Evolutionary conservation across 2,797 vertebrate species (phyloP).

Genomic region (Scolopax bukidnonensis): DNA sequence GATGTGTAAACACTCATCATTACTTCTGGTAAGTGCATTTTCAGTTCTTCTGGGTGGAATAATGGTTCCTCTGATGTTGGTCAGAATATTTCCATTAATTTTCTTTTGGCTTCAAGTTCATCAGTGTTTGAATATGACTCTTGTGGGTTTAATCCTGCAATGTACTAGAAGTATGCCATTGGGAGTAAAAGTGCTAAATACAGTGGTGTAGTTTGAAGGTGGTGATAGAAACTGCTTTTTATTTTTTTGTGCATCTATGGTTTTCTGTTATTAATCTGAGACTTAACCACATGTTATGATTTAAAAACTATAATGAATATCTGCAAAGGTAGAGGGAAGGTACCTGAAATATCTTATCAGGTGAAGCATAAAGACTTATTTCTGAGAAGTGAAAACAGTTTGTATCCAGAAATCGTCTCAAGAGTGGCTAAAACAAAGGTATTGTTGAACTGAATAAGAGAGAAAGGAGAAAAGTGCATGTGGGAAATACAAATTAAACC

Average conservation of each 20-base stretch:
- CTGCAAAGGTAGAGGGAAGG: background rate
- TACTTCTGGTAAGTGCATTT: background rate
- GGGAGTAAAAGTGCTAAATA: background rate
- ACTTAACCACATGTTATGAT: background rate
- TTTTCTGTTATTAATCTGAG: background rate
- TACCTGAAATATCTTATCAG: background rate
- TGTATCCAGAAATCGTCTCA: background rate
- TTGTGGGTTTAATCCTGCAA: background rate
- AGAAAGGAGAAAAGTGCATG: background rate
- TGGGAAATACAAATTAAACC: background rate
- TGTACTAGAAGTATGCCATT: background rate
- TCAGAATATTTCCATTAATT: background rate
- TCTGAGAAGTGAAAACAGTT: background rate
- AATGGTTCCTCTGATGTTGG: background rate
- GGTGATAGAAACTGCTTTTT: background rate
- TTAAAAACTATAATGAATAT: background rate
- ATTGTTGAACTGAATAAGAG: background rate
- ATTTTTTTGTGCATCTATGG: no score
- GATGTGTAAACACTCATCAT: background rate
- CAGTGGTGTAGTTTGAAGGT: background rate
- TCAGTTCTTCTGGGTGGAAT: background rate
- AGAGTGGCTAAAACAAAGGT: background rate
- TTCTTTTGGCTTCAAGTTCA: background rate
- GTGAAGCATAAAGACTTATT: background rate
- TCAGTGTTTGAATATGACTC: background rate